Percentiles rank a stretch among this genome's conserved stretches.
Conservation (phyloP, 2,113 vertebrate species). For the Ginglymostoma cirratum region DNA sequence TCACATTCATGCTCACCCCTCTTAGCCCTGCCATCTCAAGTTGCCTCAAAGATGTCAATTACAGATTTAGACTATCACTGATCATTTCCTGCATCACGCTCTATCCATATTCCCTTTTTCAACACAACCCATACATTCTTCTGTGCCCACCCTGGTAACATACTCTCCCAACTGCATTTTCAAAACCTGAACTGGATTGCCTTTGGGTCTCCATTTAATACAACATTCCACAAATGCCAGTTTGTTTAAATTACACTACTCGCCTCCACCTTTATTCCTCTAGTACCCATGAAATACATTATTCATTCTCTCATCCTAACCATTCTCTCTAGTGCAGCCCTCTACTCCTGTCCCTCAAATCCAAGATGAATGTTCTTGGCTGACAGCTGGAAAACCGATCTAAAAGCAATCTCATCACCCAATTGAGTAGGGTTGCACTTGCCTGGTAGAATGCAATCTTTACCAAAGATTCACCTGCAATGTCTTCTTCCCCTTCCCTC, state of each 20-base stretch:
- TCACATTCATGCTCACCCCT: not conserved
- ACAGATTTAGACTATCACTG: not conserved
- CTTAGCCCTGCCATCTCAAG: not conserved
- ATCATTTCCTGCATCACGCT: not conserved
- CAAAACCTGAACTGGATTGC: not conserved
- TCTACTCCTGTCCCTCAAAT: not conserved
- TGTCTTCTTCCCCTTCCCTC: too few relatives aligned
- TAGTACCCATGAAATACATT: not conserved
- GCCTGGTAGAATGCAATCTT: too few relatives aligned
- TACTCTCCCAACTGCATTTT: not conserved
- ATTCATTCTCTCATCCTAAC: not conserved
- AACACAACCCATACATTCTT: not conserved
- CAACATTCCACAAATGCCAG: not conserved
- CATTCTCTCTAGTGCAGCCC: not conserved
- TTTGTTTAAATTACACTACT: not conserved
- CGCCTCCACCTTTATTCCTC: not conserved
- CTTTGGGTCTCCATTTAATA: not conserved
- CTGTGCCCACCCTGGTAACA: not conserved
- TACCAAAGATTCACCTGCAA: too few relatives aligned
- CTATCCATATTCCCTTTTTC: not conserved
- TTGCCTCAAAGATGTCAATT: not conserved
- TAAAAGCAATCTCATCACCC: not conserved
- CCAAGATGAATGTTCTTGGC: not conserved
- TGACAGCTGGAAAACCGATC: not conserved
- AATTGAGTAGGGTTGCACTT: too few relatives aligned